A percentile compares a stretch with the other conserved stretches of the same genome.
Evolutionary conservation across 2,113 vertebrate genomes (phyloP).

Genomic region (Baryphthengus martii): DNA sequence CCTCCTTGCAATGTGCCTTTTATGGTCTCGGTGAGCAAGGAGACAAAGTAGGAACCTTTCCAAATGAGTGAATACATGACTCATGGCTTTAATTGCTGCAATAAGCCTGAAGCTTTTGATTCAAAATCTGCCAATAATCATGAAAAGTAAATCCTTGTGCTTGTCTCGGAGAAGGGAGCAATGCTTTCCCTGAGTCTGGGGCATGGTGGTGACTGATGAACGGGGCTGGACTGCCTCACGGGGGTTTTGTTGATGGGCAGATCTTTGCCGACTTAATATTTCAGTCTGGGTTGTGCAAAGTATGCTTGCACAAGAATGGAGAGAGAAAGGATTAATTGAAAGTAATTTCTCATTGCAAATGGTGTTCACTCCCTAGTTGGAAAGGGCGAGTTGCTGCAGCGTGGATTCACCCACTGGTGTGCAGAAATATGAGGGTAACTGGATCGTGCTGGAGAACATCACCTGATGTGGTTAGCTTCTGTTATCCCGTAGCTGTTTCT

Average conservation of each 20-base stretch:
- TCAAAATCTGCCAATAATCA: not conserved
- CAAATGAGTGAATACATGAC: not conserved
- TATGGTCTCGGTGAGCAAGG: not conserved
- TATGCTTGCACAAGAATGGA: not conserved
- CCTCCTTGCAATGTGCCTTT: not conserved
- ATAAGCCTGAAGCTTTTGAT: not conserved
- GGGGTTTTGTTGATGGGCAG: not conserved
- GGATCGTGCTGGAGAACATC: not conserved
- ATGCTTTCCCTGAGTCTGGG: not conserved
- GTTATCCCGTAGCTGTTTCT: not conserved
- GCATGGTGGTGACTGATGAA: not conserved
- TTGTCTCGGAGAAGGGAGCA: rapidly evolving
- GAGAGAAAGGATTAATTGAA: not conserved
- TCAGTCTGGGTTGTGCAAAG: not conserved
- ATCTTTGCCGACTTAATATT: not conserved
- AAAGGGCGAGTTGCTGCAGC: not conserved
- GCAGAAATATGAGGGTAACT: no score
- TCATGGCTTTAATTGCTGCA: not conserved
- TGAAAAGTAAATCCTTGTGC: not conserved
- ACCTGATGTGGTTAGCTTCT: not conserved
- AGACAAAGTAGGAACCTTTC: not conserved
- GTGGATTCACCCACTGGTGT: no score
- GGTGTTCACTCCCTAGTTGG: not conserved
- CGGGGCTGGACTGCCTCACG: not conserved
- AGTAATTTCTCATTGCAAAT: not conserved